These are phyloP conservation scores for Cuculus canorus DNA, from an alignment of 2,797 vertebrate species.

Conservation along the genomic window DNA sequence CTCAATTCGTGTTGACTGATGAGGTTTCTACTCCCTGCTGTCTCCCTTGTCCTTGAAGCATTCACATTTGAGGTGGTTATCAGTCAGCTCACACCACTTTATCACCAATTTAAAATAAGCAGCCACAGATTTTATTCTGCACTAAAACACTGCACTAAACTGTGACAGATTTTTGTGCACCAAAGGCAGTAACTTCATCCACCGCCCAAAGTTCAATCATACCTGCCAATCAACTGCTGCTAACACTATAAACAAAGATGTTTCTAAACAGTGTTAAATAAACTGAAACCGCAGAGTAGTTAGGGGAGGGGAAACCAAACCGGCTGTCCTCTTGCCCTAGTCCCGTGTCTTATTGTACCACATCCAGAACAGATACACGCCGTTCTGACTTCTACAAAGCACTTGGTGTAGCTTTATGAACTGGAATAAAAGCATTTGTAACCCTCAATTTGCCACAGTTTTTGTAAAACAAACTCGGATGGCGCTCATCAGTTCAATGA, in stretches of 20 bases:
- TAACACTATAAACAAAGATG: not conserved
- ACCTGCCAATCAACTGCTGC: not conserved
- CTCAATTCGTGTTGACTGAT: not conserved
- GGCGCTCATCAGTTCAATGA: not conserved
- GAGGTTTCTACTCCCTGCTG: not conserved
- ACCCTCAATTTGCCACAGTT: not conserved
- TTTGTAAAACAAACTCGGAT: not conserved
- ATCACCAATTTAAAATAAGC: not conserved
- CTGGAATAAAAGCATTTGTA: not conserved
- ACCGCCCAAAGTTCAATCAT: not conserved
- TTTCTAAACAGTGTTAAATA: not conserved
- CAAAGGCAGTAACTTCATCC: not conserved
- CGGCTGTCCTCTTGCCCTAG: not conserved
- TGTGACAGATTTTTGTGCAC: not conserved
- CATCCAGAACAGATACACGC: not conserved
- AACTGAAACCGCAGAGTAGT: not conserved
- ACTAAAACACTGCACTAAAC: not conserved
- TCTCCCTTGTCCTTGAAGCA: not conserved
- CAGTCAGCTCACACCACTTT: not conserved
- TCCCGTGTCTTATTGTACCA: not conserved
- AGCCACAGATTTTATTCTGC: not conserved
- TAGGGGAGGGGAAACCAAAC: not conserved
- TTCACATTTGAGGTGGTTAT: not conserved
- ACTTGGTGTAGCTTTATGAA: not conserved
- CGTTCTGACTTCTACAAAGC: not conserved